Evolutionary conservation across 2,113 vertebrate genomes (phyloP), one percentile per base, ranked within the genome.

Genomic region (Microtus montanus): DNA sequence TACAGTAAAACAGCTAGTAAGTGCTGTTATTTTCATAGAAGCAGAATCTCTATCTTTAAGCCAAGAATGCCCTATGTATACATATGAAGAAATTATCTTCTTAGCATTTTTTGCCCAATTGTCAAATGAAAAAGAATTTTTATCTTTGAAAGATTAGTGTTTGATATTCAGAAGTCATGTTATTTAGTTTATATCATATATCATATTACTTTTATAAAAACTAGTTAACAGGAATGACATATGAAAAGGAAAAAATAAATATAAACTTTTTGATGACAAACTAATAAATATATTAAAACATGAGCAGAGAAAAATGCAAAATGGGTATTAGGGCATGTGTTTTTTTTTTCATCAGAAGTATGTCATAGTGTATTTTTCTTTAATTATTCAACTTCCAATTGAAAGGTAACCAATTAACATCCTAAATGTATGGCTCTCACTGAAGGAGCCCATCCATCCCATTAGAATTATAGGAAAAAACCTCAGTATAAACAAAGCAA

Each of bases 101-200:
- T 70, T 44, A 75, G 24, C 2, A 2, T 12, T 44, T 88, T 38
- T 49, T 22, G 80, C 17, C 66, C 80, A 71, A 80, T 71, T 87
- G 84, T 49, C 87, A 95, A 75, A 71, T 91, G 3, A 30, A 70
- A 52, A 79, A 13, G 28, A 86, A n/a, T 38, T 7, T 73, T 73
- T 10, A 24, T 24, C 41, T 90, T 96, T 77, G 28, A 85, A 85
- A 90, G 9, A 88, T 75, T 49, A n/a, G 4, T 47, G 33, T 58
- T 91, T 91, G 38, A 84, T 87, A 77, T 87, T 78, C 49, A 15
- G 7, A 86, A 77, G 15, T 38, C 33, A 44, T 89, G 17, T 4
- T 89, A 13, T 49, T 89, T 77, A 77, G 82, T 85, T 91, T 88
- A 88, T 66, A 33, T 92, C 41, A n/a, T n/a, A 38, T 82, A 85